A percentile compares a stretch with the other conserved stretches of the same genome.
Conservation (phyloP, 53 echinoderm and acorn worm genomes). For the Echinometra lucunter region DNA sequence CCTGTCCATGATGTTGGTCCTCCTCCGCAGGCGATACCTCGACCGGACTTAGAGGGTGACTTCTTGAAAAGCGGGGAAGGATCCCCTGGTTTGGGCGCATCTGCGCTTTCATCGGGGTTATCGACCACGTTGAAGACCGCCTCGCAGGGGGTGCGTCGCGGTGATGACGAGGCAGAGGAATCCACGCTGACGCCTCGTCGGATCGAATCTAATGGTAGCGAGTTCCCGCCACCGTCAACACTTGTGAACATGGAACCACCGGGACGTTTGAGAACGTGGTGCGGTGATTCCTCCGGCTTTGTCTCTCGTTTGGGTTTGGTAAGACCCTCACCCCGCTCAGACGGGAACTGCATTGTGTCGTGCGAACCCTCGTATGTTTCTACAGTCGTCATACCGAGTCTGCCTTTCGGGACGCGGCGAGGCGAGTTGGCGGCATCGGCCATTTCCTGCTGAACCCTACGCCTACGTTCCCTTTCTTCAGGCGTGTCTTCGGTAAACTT, state of each 20-base stretch:
- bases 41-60: slow-evolving; percentile 66
- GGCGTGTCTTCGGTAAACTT: slow-evolving; percentile 84
- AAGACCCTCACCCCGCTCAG: slow-evolving; percentile 81
- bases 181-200: slow-evolving; percentile 73
- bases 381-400: slow-evolving; percentile 63
- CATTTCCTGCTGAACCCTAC: slow-evolving; percentile 59
- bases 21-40: slow-evolving; percentile 73
- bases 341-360: slow-evolving; percentile 90
- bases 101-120: slow-evolving; percentile 71
- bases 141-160: slow-evolving; percentile 77
- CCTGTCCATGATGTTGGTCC: slow-evolving; percentile 72
- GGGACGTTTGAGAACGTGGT: slow-evolving; percentile 44
- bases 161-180: slow-evolving; percentile 71
- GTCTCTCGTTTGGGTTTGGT: slow-evolving; percentile 42
- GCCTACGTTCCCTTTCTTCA: slow-evolving; percentile 40
- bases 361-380: slow-evolving; percentile 79
- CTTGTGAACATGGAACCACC: slow-evolving; percentile 82
- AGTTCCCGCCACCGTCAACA: slow-evolving; percentile 96
- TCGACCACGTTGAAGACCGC: slow-evolving; percentile 70
- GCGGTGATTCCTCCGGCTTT: slow-evolving; percentile 70
- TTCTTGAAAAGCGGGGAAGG: slow-evolving; percentile 77
- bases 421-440: slow-evolving; percentile 74
- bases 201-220: slow-evolving; percentile 81
- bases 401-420: slow-evolving; percentile 72
- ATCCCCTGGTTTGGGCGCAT: slow-evolving; percentile 68